Evolutionary conservation across 2,797 vertebrate species (phyloP).

Genomic region (Labroides dimidiatus): DNA sequence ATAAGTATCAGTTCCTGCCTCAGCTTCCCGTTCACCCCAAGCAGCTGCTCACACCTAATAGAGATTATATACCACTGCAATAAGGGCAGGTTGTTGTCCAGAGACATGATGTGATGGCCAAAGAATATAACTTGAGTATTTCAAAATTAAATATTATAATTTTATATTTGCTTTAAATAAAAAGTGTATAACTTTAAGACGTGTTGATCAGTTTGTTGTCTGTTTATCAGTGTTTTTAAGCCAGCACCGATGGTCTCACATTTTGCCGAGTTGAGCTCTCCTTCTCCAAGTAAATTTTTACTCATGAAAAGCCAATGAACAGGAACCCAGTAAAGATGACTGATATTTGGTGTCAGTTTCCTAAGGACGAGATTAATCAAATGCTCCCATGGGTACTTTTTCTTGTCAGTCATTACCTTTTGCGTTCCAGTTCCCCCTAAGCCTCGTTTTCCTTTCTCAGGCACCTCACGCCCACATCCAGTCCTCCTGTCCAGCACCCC

Average conservation of each 20-base stretch:
- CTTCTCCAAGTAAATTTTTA: too few species aligned
- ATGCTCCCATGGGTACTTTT: background rate
- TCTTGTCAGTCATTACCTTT: background rate
- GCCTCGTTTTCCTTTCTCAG: background rate
- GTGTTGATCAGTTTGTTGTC: too few species aligned
- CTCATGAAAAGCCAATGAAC: background rate
- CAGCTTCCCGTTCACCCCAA: slow-evolving; percentile 88
- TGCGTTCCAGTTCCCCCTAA: background rate
- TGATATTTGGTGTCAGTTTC: background rate
- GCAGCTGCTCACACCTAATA: slow-evolving; percentile 85
- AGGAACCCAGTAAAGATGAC: background rate
- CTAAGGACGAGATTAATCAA: background rate
- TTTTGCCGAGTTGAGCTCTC: too few species aligned
- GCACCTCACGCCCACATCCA: background rate
- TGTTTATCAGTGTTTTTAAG: too few species aligned
- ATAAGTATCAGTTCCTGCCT: slow-evolving; percentile 88
- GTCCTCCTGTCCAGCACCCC: background rate
- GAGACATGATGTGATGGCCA: background rate
- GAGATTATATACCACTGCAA: background rate
- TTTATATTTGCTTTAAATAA: too few species aligned
- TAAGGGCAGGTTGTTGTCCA: background rate
- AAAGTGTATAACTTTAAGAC: too few species aligned
- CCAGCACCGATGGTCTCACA: too few species aligned
- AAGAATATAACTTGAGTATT: background rate
- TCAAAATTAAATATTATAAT: too few species aligned